Conservation (phyloP, 2,797 vertebrate genomes). For the Ibycter americanus region DNA sequence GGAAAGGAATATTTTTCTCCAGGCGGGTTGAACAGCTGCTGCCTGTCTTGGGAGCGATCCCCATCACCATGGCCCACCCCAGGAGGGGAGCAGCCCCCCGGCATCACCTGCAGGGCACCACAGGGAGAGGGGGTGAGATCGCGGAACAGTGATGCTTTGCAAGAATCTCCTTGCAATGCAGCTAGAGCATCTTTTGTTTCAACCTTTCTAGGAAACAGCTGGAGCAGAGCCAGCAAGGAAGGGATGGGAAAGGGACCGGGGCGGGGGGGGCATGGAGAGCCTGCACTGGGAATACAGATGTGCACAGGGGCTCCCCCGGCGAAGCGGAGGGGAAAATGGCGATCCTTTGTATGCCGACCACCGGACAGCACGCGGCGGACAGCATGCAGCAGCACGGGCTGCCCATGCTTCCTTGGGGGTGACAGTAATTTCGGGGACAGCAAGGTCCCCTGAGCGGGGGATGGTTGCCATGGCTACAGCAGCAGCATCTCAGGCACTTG, state of each 20-base stretch:
- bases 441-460: constrained; percentile 22
- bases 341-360: background rate
- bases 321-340: background rate
- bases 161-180: background rate
- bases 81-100: background rate
- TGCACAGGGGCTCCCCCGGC: background rate
- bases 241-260: background rate
- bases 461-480: constrained; percentile 75
- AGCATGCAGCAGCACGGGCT: background rate
- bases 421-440: constrained; percentile 44
- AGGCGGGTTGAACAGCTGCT: background rate
- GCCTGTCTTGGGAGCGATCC: background rate
- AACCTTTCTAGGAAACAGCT: constrained; percentile 50
- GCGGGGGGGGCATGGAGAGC: background rate
- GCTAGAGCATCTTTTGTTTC: constrained; percentile 25
- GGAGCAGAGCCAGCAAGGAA: constrained; percentile 46
- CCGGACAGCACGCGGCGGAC: background rate
- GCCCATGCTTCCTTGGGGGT: background rate
- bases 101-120: accelerated
- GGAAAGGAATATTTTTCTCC: background rate
- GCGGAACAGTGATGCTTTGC: background rate
- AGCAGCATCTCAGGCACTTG: constrained; percentile 74
- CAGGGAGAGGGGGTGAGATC: background rate
- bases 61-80: background rate
- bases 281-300: background rate